These are phyloP conservation scores for Phocoena sinus DNA, from an alignment of 2,113 vertebrate species.

Conservation along the genomic window DNA sequence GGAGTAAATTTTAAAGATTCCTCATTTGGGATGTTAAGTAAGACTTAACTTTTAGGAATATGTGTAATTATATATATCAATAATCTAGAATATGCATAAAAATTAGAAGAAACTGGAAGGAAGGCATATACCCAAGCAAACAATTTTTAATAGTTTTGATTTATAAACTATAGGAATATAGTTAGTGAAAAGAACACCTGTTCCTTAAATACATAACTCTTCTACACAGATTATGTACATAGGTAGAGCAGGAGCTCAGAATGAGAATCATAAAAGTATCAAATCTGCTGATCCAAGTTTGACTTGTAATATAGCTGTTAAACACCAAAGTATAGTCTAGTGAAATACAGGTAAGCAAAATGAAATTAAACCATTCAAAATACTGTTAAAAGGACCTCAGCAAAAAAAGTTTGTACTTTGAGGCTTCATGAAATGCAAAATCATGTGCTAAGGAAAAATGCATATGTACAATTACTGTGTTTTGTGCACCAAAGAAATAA, in stretches of 20 bases:
- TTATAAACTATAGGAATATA: not conserved
- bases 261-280: not conserved
- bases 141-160: not conserved
- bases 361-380: not conserved
- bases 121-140: not conserved
- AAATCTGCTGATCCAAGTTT: not conserved
- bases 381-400: not conserved
- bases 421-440: not conserved
- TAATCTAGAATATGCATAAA: not conserved
- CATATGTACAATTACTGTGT: not conserved
- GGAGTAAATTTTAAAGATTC: not conserved
- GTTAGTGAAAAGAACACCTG: not conserved
- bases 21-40: not conserved
- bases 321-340: not conserved
- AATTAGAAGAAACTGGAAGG: not conserved
- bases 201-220: not conserved
- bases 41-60: conserved; percentile 4
- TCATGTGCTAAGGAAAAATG: not conserved
- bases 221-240: not conserved
- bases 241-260: not conserved
- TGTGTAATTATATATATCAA: not conserved
- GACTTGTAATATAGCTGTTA: not conserved
- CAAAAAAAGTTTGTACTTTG: not conserved
- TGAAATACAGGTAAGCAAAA: not conserved
- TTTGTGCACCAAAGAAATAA: not conserved